Conservation (phyloP, 2,797 vertebrate species). For the Sebastiscus tertius region DNA sequence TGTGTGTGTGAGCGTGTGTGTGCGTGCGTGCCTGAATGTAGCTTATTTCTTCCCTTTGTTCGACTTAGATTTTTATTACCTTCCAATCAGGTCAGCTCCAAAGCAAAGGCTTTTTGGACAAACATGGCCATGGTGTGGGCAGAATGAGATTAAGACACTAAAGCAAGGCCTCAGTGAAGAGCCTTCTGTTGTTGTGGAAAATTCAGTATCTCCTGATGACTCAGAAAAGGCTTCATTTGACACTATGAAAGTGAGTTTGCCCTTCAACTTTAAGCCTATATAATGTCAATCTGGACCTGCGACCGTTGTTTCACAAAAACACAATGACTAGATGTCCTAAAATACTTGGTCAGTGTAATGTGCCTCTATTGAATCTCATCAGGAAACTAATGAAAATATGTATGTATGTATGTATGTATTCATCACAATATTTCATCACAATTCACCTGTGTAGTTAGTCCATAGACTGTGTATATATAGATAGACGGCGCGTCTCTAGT, state of each 20-base stretch:
- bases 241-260: constrained; percentile 10
- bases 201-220: constrained; percentile 10
- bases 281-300: not conserved
- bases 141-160: constrained; percentile 81
- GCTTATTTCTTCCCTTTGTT: constrained; percentile 85
- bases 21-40: constrained; percentile 52
- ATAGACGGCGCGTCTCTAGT: too few species aligned
- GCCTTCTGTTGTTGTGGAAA: constrained; percentile 42
- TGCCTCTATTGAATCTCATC: not conserved
- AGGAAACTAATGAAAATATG: not conserved
- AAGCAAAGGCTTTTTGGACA: constrained; percentile 93
- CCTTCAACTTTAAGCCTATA: constrained; percentile 13
- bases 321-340: not conserved
- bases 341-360: not conserved
- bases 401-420: not conserved
- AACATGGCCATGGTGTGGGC: constrained; percentile 83
- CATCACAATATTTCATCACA: not conserved
- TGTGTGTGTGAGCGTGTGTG: constrained; percentile 37
- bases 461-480: too few species aligned
- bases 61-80: constrained; percentile 97
- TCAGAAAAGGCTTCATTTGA: constrained; percentile 16
- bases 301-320: not conserved
- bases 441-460: not conserved
- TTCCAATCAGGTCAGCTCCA: constrained; percentile 95
- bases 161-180: constrained; percentile 66